Base-by-base conservation (phyloP, 2,797 vertebrate genomes). In the Urophycis tenuis region DNA sequence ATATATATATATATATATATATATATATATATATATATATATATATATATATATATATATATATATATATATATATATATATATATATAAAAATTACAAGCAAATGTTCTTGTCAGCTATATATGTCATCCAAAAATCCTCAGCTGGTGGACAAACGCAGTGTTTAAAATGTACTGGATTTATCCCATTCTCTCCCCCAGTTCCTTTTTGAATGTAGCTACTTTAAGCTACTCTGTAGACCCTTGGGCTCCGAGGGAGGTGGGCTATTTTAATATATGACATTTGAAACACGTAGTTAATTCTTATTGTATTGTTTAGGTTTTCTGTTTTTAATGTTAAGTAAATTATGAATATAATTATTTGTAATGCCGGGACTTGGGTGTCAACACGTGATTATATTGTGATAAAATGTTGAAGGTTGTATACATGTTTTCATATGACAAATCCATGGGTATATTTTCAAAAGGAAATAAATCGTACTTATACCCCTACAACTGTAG, bases 391-490 rank as follows among this genome's bases (percentile, higher is more conserved):
- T 92, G 87, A 90, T 88, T 86, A 84, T 92, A 91, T 94, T 93
- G 91, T 93, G 90, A 93, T 92, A 92, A 92, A 92, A 90, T 91
- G 92, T 93, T 92, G 79, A 88, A 92, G 92, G 91, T 92, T 94
- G 92, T 93, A 90, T 89, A 91, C 87, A 90, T 89, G 93, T 94
- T 94, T 94, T 94, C 92, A 91, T 92, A 93, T 92, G 88, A 92
- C 89, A 92, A 92, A 93, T 93, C 91, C 91, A 91, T 94, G 90
- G 92, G 89, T 93, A 92, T 94, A 93, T 94, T 94, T 94, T 94
- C 93, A 92, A 93, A 92, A 88, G 86, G 90, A 93, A 93, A 93
- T 92, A 93, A 94, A 93, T 92, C 88, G 88, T 85, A 92, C 91
- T 90, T 87, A 90, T 93, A 91, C 84, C 91, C 90, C 87, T 88